phyloP scores from a whole-genome alignment of 1,140 invertebrate species.

The Dreissena polymorpha region DNA sequence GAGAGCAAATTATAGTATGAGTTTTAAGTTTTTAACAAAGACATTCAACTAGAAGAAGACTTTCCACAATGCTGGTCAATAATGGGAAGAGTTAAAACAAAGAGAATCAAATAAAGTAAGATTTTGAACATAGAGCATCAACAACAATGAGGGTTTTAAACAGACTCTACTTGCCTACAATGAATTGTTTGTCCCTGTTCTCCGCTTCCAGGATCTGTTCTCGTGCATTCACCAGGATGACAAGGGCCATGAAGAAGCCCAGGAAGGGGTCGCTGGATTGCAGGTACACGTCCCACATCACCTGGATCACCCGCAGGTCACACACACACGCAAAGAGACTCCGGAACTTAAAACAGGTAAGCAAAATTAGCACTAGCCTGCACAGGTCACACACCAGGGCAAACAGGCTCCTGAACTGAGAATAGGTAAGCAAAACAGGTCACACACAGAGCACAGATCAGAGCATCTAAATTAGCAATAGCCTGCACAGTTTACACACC shows the following conservation, averaged over 20 bases:
- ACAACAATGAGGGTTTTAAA: too few relatives aligned
- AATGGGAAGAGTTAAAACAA: too few relatives aligned
- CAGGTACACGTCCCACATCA: conserved; percentile 99
- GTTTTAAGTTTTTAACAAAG: too few relatives aligned
- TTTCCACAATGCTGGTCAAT: too few relatives aligned
- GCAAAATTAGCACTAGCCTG: too few relatives aligned
- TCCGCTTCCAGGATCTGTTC: conserved; percentile 63
- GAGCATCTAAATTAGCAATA: too few relatives aligned
- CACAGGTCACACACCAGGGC: conserved; percentile 89
- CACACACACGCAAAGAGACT: conserved; percentile 94
- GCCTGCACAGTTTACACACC: conserved; percentile 85
- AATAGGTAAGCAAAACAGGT: conserved; percentile 83
- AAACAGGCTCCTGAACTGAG: conserved; percentile 92
- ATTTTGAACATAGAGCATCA: too few relatives aligned
- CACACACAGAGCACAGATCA: conserved; percentile 88
- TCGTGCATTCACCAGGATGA: conserved; percentile 96
- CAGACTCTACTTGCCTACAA: conserved; percentile 57
- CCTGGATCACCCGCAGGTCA: conserved; percentile 90
- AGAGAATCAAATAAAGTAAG: too few relatives aligned
- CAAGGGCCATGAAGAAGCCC: conserved; percentile 95
- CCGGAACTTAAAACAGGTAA: conserved; percentile 84
- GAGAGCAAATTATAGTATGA: too few relatives aligned
- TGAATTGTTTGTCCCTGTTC: conserved; percentile 58
- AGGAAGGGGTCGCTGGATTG: conserved; percentile 97
- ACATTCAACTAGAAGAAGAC: too few relatives aligned